A percentile compares a stretch with the other conserved stretches of the same genome.
Evolutionary conservation across 2,113 vertebrate genomes (phyloP).

Genomic region (Nestor notabilis): DNA sequence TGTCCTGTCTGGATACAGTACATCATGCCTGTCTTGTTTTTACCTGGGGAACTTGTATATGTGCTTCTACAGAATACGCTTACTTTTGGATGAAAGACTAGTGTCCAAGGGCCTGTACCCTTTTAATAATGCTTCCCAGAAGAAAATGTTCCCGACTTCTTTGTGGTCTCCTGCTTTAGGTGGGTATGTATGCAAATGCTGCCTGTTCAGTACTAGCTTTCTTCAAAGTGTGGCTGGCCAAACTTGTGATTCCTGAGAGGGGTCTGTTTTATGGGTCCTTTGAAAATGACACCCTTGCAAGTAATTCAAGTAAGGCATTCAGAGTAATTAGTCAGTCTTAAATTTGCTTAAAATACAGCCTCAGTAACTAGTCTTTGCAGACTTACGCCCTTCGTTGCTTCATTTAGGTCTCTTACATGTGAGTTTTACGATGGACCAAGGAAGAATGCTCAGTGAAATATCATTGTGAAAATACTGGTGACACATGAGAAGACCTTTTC

Average conservation of each 20-base stretch:
- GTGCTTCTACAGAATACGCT: neutral
- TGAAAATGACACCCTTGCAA: conserved; percentile 11
- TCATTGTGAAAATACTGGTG: neutral
- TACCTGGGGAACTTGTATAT: neutral
- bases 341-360: conserved; percentile 19
- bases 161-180: conserved; percentile 25
- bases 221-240: conserved; percentile 8
- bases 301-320: conserved; percentile 1
- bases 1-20: neutral
- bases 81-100: neutral
- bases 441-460: neutral
- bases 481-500: neutral
- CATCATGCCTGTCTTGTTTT: neutral
- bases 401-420: neutral
- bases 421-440: neutral
- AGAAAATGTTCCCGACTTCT: neutral
- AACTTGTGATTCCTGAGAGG: conserved; percentile 46
- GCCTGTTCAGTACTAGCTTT: neutral
- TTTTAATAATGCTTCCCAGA: conserved; percentile 13
- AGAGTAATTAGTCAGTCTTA: conserved; percentile 6
- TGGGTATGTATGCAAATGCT: conserved; percentile 19
- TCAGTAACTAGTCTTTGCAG: conserved; percentile 30
- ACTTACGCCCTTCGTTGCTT: neutral
- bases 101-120: neutral
- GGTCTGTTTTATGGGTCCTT: conserved; percentile 15